Evolutionary conservation across 2,797 vertebrate genomes (phyloP), one percentile per base, ranked within the genome.

Genomic region (Pygocentrus nattereri): DNA sequence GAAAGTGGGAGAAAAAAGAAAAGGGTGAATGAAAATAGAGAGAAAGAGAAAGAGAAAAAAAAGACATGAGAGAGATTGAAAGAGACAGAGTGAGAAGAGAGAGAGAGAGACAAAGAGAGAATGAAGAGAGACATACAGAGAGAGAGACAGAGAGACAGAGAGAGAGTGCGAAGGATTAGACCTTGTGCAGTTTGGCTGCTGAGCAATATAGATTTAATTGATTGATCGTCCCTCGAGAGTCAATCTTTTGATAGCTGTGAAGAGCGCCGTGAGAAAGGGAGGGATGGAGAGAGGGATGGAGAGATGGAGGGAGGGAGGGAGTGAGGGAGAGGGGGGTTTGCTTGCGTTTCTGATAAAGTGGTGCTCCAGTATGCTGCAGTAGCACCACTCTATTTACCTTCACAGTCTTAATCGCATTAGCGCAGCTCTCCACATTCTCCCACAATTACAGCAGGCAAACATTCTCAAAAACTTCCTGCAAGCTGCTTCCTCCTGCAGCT

Each of bases 191-290:
- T 75, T 76, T 81, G 41, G 80, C 73, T 76, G 44, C 27, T 38
- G 44, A 50, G 64, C 76, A 70, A 81, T 81, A 44, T 44, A 70
- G 65, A 76, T 70, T 81, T 81, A 76, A 76, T 74, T 80, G 78
- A 65, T 80, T 72, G 44, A 62, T 52, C 30, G 41, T 50, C 78
- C 58, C 78, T 34, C 47, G 68, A 72, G 69, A 73, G 56, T 21
- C 71, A 23, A 25, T 56, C 70, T 23, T 12, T 54, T 44, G 64
- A n/a, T 68, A 68, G 34, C 64, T n/a, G 34, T 68, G 34, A 18
- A 67, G 54, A 71, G 27, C 34, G 2, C 19, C 30, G 65, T 56
- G 34, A 34, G 30, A 16, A 49, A 5, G 52, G 52, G 18, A 54
- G 21, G 52, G 52, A 47, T 47, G 44, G 52, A n/a, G 18, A 15